These are phyloP conservation scores for Pseudorhiza aurosa DNA, from an alignment of 30 jellyfish, hydroid and myxozoan species.

Conservation along the genomic window DNA sequence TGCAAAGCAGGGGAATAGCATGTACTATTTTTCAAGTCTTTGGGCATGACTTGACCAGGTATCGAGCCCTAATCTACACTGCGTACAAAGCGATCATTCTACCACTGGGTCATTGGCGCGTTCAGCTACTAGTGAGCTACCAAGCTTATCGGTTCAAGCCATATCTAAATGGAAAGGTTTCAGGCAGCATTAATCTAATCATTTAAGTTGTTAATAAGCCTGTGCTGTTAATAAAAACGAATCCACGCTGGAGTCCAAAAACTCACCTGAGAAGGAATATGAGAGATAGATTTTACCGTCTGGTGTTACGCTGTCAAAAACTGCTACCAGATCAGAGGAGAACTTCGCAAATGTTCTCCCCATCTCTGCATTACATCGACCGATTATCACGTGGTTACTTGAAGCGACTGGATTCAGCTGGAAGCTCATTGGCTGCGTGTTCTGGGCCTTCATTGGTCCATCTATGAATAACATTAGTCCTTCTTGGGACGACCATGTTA, in stretches of 20 bases:
- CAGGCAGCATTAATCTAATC: neutral
- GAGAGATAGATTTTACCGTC: slow-evolving; percentile 78
- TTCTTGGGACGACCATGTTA: slow-evolving; percentile 73
- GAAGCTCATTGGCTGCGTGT: slow-evolving; percentile 38
- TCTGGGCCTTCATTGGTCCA: slow-evolving; percentile 80
- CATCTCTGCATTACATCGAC: slow-evolving; percentile 67
- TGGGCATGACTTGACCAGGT: no score
- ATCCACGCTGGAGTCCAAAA: neutral
- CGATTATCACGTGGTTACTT: slow-evolving; percentile 64
- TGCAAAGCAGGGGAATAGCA: no score
- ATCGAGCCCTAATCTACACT: no score
- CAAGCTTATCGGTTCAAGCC: neutral
- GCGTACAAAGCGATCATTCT: no score
- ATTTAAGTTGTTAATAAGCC: no score
- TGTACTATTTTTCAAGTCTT: no score
- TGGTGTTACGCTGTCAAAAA: slow-evolving; percentile 77
- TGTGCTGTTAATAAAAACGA: neutral
- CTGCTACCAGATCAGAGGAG: slow-evolving; percentile 83
- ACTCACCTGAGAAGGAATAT: slow-evolving; percentile 80
- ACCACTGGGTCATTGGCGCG: no score
- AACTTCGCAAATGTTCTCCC: slow-evolving; percentile 56
- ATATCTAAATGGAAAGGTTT: neutral
- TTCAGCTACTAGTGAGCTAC: no score
- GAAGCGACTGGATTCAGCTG: slow-evolving; percentile 54
- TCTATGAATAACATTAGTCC: slow-evolving; percentile 78